Base-by-base conservation (phyloP, 2,797 vertebrate species). In the Chloroceryle inda region DNA sequence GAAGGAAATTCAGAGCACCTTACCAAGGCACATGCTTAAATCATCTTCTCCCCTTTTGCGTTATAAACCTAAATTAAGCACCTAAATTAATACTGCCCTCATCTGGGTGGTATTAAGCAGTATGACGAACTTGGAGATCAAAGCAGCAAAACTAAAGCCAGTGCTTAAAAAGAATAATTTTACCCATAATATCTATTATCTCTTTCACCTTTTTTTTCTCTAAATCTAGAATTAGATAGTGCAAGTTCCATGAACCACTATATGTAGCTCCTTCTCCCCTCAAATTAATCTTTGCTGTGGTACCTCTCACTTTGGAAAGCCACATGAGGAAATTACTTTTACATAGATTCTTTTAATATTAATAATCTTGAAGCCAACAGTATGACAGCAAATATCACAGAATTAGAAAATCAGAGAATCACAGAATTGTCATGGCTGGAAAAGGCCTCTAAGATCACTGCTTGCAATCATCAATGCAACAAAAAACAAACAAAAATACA, bases 11-110 rank as follows among this genome's bases (percentile, higher is more conserved):
- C 33, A 76, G 37, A 68, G 31, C 31, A 58, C 45, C 49, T 74
- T 61, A 61, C 15, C 63, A 37, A 83, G n/a, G 10, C 17, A 66
- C 14, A 17, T 63, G 17, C 58, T 49, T 16, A 79, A 73, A 80
- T 40, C 23, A 47, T 0, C 0, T 13, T 40, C 42, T 66, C 6
- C 10, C 5, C 9, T 53, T 72, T 82, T 69, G 22, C 38, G 62
- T 2, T 56, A 45, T 23, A 76, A 66, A 50, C 9, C 6, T 26
- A 73, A 82, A 73, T 49, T 56, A 71, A 45, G 19, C 26, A 63
- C 0, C 0, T 45, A 26, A 83, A 80, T 2, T 62, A 76, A 63
- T 64, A 44, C 12, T 55, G 14, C 19, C 49, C 17, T 44, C 89
- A 81, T 20, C 31, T 89, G 64, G 13, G 19, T 15, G 66, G 8